These are phyloP conservation scores for Puma concolor DNA, from an alignment of 2,113 vertebrate genomes.

Conservation along the genomic window DNA sequence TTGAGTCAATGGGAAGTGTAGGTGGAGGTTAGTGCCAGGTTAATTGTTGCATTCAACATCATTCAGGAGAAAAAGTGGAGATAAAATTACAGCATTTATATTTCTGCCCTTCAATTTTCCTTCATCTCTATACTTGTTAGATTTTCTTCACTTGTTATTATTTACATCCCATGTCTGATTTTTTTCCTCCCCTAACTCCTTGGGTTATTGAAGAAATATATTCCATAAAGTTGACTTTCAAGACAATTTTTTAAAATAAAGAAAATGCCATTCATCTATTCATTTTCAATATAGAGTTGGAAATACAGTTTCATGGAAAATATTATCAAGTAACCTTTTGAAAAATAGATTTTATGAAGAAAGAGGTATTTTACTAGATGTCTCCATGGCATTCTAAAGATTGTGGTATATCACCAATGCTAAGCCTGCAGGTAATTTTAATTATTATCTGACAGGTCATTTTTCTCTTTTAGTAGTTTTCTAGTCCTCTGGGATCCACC, in stretches of 20 bases:
- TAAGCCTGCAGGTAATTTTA: constrained; percentile 60
- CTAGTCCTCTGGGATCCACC: background rate
- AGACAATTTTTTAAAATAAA: constrained; percentile 35
- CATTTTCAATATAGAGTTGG: constrained; percentile 27
- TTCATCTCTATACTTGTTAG: constrained; percentile 40
- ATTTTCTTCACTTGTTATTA: constrained; percentile 46
- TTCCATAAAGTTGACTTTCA: constrained; percentile 34
- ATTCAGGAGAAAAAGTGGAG: constrained; percentile 55
- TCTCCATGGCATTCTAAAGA: background rate
- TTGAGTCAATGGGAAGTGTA: constrained; percentile 50
- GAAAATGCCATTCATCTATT: constrained; percentile 30
- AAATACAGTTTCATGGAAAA: constrained; percentile 26
- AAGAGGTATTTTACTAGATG: background rate
- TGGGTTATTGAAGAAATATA: background rate
- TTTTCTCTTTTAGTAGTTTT: constrained; percentile 58
- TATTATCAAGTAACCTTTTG: constrained; percentile 26
- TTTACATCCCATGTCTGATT: constrained; percentile 22
- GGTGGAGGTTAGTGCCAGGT: constrained; percentile 62
- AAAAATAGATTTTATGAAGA: constrained; percentile 45
- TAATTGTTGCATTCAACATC: constrained; percentile 75
- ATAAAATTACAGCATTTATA: constrained; percentile 59
- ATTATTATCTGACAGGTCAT: constrained; percentile 59
- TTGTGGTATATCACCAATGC: background rate
- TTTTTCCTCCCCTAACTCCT: background rate
- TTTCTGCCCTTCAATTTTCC: constrained; percentile 44